These are phyloP conservation scores for Strix uralensis DNA, from an alignment of 2,113 vertebrate genomes.

Conservation along the genomic window DNA sequence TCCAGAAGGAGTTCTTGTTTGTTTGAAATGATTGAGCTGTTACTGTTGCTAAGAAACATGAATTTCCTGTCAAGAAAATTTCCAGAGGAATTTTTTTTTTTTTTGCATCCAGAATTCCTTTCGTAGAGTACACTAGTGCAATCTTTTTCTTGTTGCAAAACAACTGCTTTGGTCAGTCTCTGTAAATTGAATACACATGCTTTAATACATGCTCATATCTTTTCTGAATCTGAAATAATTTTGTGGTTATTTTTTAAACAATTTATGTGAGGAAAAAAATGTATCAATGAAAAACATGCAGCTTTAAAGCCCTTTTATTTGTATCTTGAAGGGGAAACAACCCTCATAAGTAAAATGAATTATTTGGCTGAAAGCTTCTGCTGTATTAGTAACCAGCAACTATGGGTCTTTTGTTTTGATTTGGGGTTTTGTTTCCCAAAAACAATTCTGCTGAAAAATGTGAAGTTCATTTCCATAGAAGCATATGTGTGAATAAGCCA, in stretches of 20 bases:
- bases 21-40: neutral
- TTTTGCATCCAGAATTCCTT: neutral
- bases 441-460: neutral
- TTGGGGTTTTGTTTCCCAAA: neutral
- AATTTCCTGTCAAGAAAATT: neutral
- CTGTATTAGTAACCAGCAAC: neutral
- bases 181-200: neutral
- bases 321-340: neutral
- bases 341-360: neutral
- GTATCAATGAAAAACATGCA: neutral
- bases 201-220: neutral
- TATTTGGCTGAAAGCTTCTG: neutral
- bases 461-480: neutral
- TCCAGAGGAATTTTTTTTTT: neutral
- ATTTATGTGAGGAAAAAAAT: neutral
- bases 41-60: conserved; percentile 23
- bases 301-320: neutral
- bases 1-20: neutral
- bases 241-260: neutral
- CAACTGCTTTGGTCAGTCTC: neutral
- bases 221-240: neutral
- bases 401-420: neutral
- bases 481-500: neutral
- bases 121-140: neutral
- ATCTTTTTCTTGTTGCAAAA: neutral